Percentiles rank a stretch among this genome's conserved stretches.
phyloP scores from a whole-genome alignment of 2,797 vertebrate genomes.

The Neosilurus hyrtlii region DNA sequence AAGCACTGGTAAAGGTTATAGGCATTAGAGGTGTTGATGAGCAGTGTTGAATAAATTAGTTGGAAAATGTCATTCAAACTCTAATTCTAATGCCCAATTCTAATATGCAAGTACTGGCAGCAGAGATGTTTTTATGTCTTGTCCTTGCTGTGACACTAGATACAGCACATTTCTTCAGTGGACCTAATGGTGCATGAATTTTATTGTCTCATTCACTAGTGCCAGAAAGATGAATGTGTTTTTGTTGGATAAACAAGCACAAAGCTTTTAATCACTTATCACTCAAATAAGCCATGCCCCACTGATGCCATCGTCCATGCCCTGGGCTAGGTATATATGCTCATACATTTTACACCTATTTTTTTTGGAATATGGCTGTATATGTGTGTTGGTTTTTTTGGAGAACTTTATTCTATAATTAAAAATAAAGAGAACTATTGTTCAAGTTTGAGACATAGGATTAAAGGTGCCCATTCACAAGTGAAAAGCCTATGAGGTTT shows the following conservation, averaged over 20 bases:
- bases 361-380: neutral
- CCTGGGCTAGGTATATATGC: neutral
- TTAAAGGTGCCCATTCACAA: too few relatives aligned
- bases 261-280: neutral
- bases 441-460: too few relatives aligned
- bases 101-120: neutral
- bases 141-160: neutral
- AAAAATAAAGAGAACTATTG: too few relatives aligned
- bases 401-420: too few relatives aligned
- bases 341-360: too few relatives aligned
- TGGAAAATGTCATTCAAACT: conserved; percentile 4
- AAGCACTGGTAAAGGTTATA: conserved; percentile 44
- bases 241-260: neutral
- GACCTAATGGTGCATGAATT: neutral
- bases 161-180: neutral
- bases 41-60: neutral
- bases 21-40: conserved; percentile 34
- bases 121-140: neutral
- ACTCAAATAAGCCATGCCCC: neutral
- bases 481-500: too few relatives aligned
- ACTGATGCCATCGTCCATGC: neutral
- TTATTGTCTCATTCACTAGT: neutral
- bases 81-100: neutral
- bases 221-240: neutral
- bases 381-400: neutral